Conservation (phyloP, 2,888 invertebrate species). For the Zonitis immaculata region DNA sequence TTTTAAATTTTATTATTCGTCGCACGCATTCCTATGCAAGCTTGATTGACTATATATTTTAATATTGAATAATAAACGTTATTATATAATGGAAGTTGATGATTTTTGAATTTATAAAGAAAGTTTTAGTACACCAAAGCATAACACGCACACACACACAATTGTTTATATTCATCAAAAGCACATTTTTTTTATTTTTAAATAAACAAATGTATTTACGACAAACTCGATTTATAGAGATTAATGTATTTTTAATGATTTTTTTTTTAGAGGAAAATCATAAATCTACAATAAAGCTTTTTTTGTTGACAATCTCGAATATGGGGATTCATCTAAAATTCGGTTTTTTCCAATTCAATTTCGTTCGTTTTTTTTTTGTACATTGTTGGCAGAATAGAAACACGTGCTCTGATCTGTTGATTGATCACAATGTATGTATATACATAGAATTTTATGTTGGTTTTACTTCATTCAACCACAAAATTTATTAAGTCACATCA, state of each 20-base stretch:
- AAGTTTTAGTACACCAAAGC: no score
- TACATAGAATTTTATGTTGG: slow-evolving; percentile 18
- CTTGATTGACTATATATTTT: slow-evolving; percentile 40
- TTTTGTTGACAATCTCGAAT: background rate
- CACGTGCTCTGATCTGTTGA: slow-evolving; percentile 21
- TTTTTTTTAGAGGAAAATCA: background rate
- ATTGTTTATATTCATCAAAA: no score
- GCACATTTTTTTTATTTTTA: no score
- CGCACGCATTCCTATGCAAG: slow-evolving; percentile 36
- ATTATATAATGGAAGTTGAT: slow-evolving; percentile 22
- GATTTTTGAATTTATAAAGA: background rate
- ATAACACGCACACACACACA: no score
- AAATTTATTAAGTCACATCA: slow-evolving; percentile 23
- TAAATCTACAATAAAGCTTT: background rate
- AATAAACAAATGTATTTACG: background rate
- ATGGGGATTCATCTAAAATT: background rate
- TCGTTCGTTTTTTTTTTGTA: slow-evolving; percentile 8
- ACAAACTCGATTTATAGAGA: background rate
- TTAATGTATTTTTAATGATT: background rate
- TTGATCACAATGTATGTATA: slow-evolving; percentile 21
- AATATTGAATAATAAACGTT: slow-evolving; percentile 34
- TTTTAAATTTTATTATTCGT: slow-evolving; percentile 42
- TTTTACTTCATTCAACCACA: slow-evolving; percentile 22
- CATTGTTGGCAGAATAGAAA: slow-evolving; percentile 11
- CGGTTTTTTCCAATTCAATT: background rate